A percentile compares a stretch with the other conserved stretches of the same genome.
Conservation (phyloP, 1,140 invertebrate genomes). For the Pararge aegeria region DNA sequence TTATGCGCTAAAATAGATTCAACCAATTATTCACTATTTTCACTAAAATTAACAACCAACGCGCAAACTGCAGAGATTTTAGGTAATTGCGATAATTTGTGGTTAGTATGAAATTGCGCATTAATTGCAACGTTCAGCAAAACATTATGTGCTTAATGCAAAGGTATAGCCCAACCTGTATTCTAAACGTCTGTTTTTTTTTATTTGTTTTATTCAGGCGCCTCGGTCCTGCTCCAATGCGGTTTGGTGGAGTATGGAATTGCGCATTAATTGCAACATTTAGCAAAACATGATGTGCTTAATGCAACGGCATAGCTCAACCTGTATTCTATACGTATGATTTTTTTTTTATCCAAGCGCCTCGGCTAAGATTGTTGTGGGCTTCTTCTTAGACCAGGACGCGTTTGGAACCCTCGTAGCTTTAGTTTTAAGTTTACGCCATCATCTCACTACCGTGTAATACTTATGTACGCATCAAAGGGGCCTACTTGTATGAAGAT, state of each 20-base stretch:
- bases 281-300: neutral
- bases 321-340: neutral
- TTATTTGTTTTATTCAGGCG: too few relatives aligned
- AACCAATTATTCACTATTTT: constrained; percentile 4
- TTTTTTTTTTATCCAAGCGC: too few relatives aligned
- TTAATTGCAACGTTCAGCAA: constrained; percentile 1
- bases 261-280: neutral
- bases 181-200: too few relatives aligned
- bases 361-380: too few relatives aligned
- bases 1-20: constrained; percentile 3
- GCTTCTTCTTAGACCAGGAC: too few relatives aligned
- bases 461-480: too few relatives aligned
- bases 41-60: constrained; percentile 1
- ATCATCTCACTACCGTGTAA: too few relatives aligned
- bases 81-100: constrained; percentile 7
- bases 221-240: too few relatives aligned
- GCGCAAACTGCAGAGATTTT: constrained; percentile 6
- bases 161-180: neutral
- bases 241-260: neutral
- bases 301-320: neutral
- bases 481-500: too few relatives aligned
- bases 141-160: neutral
- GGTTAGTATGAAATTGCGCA: neutral
- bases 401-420: too few relatives aligned
- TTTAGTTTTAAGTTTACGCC: too few relatives aligned